Evolutionary conservation across 2,797 vertebrate species (phyloP).

Genomic region (Enteromius thamalakanensis): DNA sequence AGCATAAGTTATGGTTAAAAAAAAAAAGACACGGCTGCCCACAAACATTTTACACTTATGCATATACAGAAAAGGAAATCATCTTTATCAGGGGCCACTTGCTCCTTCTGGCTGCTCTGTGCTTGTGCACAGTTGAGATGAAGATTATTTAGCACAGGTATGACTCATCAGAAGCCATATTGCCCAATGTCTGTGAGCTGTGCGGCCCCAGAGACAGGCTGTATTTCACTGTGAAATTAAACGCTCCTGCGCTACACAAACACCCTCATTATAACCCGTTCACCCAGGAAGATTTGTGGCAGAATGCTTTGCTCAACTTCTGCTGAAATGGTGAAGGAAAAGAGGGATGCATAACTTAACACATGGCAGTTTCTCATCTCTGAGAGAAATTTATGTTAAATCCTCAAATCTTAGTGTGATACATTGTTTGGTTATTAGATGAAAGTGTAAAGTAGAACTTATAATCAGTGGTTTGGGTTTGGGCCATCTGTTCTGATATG

Average conservation of each 20-base stretch:
- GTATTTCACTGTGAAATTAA: slow-evolving; percentile 52
- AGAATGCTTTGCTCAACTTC: not conserved
- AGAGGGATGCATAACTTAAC: not conserved
- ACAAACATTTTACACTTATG: not conserved
- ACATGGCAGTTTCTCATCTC: slow-evolving; percentile 25
- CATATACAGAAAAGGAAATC: not conserved
- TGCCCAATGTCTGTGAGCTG: slow-evolving; percentile 43
- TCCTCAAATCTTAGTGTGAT: not conserved
- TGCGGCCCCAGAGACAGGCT: slow-evolving; percentile 41
- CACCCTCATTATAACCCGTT: slow-evolving; percentile 35
- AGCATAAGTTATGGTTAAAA: not conserved
- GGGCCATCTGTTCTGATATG: not conserved
- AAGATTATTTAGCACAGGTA: slow-evolving; percentile 40
- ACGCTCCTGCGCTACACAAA: slow-evolving; percentile 38
- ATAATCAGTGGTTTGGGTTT: not conserved
- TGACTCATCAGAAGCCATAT: slow-evolving; percentile 41
- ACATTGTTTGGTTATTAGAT: not conserved
- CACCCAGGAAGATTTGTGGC: slow-evolving; percentile 23
- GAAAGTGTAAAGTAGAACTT: not conserved
- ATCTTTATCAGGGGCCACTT: not conserved
- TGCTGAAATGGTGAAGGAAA: slow-evolving; percentile 1
- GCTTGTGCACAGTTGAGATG: slow-evolving; percentile 20
- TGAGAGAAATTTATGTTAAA: not conserved
- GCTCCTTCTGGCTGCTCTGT: not conserved
- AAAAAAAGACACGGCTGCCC: not conserved